Evolutionary conservation across 1,140 invertebrate species (phyloP), one percentile per base, ranked within the genome.

Genomic region (Sitophilus oryzae): DNA sequence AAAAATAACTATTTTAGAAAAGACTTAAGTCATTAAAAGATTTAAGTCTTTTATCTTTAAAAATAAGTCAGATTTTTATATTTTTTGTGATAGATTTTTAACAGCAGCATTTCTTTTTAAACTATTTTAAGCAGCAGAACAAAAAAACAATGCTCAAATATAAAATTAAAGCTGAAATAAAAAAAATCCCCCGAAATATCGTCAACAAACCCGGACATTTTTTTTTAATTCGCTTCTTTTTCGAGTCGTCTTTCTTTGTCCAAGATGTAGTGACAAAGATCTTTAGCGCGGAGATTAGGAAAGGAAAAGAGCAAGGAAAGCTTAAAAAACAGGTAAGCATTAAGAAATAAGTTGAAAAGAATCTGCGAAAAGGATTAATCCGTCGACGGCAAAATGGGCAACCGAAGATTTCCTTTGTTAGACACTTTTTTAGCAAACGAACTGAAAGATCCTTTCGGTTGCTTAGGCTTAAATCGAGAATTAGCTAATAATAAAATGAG

Each of bases 301-400:
- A 3, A 3, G 10, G 40, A 21, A 18, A 42, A 42, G 21, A 42
- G 40, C n/a, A n/a, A 42, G 40, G 16, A 42, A 18, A 42, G 40
- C 40, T 42, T 42, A 42, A 42, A 42, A 42, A 42, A 42, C 40
- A 42, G 40, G 40, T 42, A 42, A 42, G 40, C 10, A 19, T 42
- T 42, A 42, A 20, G 21, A 42, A 2, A 40, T 40, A 40, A 40
- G n/a, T 40, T 18, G 37, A 40, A 21, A 42, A 19, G 40, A n/a
- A 20, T 18, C 18, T 42, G 20, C 10, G 40, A 42, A 42, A 42
- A 42, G 40, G 40, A 42, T 42, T 42, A 42, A 42, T 42, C 40
- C 10, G 40, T 19, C 40, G 21, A 42, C 40, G 18, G 14, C 40
- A 20, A 42, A 42, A 42, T 42, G 14, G 40, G 3, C 40, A 42